Base-by-base conservation (phyloP, 2,113 vertebrate species). In the Eolophus roseicapilla region DNA sequence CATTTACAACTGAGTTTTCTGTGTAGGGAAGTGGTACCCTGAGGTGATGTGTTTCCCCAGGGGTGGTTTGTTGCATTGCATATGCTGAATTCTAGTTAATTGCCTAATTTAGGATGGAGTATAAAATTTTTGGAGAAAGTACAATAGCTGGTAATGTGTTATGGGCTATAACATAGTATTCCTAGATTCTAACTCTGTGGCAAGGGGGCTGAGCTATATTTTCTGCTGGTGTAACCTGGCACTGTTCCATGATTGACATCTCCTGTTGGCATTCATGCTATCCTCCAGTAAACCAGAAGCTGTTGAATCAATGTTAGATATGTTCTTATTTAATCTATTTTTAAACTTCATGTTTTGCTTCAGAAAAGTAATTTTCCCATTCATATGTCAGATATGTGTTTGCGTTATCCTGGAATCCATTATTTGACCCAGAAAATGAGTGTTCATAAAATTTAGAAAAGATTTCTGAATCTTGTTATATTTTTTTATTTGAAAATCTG, bases 21-120 rank as follows among this genome's bases (percentile, higher is more conserved):
- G 7, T 20, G 9, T 35, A 16, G 2, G 17, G 8, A 62, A 71
- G 23, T 20, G 50, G 21, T 47, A 39, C 3, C 33, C 13, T 24
- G 47, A 33, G 47, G 5, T 77, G 52, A 3, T 49, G 8, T 0
- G 0, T 60, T 85, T 79, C 23, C 41, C 13, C n/a, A 11, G 33
- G 27, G 17, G 13, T 19, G 15, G 24, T 24, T 82, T 4, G 0
- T 76, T 79, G 20, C 12, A 17, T 35, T 63, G 19, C 24, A 4
- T 13, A 5, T 60, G 15, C 33, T 68, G 47, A 89, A 19, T 78
- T 76, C 35, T 49, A 37, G 10, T 52, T 57, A 11, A 14, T 11
- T 68, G 20, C 11, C 11, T 80, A 1, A 27, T 64, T 91, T 11
- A 62, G 37, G 25, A 9, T 10, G 44, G 39, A 52, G 37, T 31